phyloP scores from a whole-genome alignment of 2,113 vertebrate genomes.

The Calypte anna region DNA sequence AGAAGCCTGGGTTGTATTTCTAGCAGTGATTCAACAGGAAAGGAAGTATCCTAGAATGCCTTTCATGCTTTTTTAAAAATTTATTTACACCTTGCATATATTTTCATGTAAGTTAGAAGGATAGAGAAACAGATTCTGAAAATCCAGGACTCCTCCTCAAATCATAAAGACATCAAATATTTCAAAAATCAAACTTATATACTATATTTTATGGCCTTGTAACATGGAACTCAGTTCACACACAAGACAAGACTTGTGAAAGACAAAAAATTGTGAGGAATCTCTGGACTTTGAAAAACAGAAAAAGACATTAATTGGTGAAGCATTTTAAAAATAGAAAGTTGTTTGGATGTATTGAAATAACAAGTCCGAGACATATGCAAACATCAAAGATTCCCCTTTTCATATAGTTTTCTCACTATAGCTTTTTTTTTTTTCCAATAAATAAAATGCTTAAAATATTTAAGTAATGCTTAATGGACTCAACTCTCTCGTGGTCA shows the following conservation, averaged over 20 bases:
- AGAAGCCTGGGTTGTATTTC: slow-evolving; percentile 30
- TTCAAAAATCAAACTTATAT: neutral
- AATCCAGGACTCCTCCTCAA: neutral
- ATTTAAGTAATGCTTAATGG: neutral
- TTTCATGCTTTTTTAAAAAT: neutral
- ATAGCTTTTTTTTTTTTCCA: neutral
- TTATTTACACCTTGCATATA: neutral
- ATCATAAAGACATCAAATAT: neutral
- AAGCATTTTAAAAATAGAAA: neutral
- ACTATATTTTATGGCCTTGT: neutral
- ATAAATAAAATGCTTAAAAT: neutral
- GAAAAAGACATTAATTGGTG: neutral
- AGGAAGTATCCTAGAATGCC: slow-evolving; percentile 17
- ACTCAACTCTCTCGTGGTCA: neutral
- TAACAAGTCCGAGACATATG: neutral
- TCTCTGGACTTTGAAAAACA: neutral
- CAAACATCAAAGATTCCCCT: neutral
- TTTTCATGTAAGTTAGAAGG: neutral
- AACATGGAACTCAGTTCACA: neutral
- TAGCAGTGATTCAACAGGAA: slow-evolving; percentile 2
- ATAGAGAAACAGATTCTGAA: neutral
- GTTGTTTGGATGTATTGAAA: neutral
- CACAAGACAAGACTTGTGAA: neutral
- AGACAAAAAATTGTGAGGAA: neutral
- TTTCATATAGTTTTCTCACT: neutral